phyloP scores from a whole-genome alignment of 2,113 vertebrate species.

The Potamarius usumacintae region DNA sequence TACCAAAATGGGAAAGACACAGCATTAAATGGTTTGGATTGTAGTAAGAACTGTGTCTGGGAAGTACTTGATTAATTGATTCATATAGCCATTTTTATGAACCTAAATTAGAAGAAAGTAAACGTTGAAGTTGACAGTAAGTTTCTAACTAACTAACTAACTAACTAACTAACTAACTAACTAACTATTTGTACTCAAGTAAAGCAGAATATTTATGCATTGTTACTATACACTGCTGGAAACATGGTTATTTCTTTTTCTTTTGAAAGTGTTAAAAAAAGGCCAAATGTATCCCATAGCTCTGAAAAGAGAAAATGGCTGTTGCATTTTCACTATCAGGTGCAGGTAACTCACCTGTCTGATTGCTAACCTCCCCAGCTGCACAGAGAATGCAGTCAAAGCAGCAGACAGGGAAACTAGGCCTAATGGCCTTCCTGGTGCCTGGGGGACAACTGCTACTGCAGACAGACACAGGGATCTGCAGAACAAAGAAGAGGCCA shows the following conservation, averaged over 20 bases:
- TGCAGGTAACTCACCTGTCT: conserved; percentile 55
- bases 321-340: neutral
- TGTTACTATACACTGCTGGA: neutral
- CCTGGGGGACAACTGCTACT: conserved; percentile 62
- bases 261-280: neutral
- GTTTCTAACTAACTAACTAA: too few species aligned
- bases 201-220: neutral
- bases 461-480: conserved; percentile 65
- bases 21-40: neutral
- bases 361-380: conserved; percentile 65
- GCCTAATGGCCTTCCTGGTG: conserved; percentile 60
- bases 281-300: neutral
- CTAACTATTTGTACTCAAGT: neutral
- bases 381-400: conserved; percentile 66
- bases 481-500: conserved; percentile 26
- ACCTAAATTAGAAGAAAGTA: neutral
- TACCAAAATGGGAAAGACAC: neutral
- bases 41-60: neutral
- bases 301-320: neutral
- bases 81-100: neutral
- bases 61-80: too few species aligned
- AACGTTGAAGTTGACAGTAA: neutral
- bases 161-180: too few species aligned
- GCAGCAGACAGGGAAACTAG: conserved; percentile 64
- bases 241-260: neutral